Evolutionary conservation across 2,888 invertebrate species (phyloP).

Genomic region (Abrostola triplasia): DNA sequence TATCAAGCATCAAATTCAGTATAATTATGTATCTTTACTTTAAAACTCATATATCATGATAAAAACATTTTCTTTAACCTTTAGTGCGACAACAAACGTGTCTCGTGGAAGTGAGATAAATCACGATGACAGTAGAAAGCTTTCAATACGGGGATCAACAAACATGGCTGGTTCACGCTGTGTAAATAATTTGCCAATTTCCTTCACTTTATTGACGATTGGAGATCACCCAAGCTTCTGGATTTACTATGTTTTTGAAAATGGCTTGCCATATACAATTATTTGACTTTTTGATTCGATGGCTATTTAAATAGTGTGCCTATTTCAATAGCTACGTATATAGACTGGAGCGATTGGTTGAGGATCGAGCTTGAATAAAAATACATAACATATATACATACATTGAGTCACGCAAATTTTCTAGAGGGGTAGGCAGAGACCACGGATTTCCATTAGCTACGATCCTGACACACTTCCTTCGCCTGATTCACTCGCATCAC

Average conservation of each 20-base stretch:
- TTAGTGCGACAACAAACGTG: slow-evolving; percentile 18
- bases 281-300: not conserved
- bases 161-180: slow-evolving; percentile 18
- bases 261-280: not conserved
- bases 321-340: too few species aligned
- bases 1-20: too few species aligned
- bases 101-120: slow-evolving; percentile 23
- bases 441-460: too few species aligned
- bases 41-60: slow-evolving; percentile 1
- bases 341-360: too few species aligned
- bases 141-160: slow-evolving; percentile 35
- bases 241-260: not conserved
- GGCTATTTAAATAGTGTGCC: too few species aligned
- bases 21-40: too few species aligned
- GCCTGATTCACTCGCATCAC: too few species aligned
- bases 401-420: too few species aligned
- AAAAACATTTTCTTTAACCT: slow-evolving; percentile 20
- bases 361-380: too few species aligned
- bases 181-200: slow-evolving; percentile 25
- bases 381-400: too few species aligned
- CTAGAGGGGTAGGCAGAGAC: too few species aligned
- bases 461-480: too few species aligned
- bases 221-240: not conserved
- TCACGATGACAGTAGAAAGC: slow-evolving; percentile 35
- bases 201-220: slow-evolving; percentile 2